Conservation (phyloP, 2,113 vertebrate genomes). For the Neolamprologus toae region DNA sequence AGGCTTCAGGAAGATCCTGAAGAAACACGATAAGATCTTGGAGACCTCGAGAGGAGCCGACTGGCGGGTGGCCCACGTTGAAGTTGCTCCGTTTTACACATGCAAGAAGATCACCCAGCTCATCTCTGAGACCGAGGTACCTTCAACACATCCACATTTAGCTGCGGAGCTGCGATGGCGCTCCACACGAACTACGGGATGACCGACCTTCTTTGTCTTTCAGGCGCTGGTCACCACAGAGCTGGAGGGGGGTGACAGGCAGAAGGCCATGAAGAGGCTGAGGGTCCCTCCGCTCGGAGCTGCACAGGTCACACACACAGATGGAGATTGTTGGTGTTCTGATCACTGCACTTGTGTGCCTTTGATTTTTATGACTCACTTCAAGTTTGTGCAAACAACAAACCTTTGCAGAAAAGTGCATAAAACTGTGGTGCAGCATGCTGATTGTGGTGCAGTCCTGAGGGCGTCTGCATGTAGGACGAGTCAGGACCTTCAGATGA, state of each 20-base stretch:
- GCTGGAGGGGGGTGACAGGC: constrained; percentile 93
- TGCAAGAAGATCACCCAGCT: constrained; percentile 99
- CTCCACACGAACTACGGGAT: neutral
- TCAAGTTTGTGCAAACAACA: neutral
- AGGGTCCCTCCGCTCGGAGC: constrained; percentile 95
- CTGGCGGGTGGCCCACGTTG: constrained; percentile 94
- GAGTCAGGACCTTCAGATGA: neutral
- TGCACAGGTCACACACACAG: constrained; percentile 79
- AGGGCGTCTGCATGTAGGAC: neutral
- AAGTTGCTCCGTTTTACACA: constrained; percentile 96
- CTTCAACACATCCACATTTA: neutral
- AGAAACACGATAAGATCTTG: constrained; percentile 99
- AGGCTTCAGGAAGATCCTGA: constrained; percentile 97
- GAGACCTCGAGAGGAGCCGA: constrained; percentile 89
- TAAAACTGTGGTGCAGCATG: neutral
- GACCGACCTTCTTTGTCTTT: neutral
- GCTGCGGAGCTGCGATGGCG: accelerated
- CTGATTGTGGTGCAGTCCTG: neutral
- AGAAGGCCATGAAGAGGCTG: constrained; percentile 97
- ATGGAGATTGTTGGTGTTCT: neutral
- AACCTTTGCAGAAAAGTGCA: neutral
- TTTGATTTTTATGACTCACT: neutral
- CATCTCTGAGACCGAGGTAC: constrained; percentile 96
- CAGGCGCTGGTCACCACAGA: constrained; percentile 93
- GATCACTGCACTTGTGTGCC: neutral